A percentile compares a stretch with the other conserved stretches of the same genome.
These are phyloP conservation scores for Smithornis capensis DNA, from an alignment of 2,113 vertebrate species.

Conservation along the genomic window DNA sequence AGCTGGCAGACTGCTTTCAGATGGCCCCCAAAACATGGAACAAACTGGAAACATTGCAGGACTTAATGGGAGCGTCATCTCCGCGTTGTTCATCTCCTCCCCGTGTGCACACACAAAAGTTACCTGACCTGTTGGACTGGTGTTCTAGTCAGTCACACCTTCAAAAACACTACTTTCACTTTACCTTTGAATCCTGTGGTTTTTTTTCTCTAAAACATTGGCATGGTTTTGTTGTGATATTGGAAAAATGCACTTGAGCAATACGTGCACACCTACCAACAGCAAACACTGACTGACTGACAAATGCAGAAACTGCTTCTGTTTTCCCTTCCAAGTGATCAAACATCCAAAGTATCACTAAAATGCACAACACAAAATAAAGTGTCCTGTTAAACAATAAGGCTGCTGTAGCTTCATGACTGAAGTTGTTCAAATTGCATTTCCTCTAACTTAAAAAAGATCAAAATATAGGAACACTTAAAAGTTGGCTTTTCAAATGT, in stretches of 20 bases:
- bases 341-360: background rate
- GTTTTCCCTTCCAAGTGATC: background rate
- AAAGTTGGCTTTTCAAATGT: background rate
- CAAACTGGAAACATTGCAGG: background rate
- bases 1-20: background rate
- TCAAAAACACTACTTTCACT: background rate
- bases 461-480: background rate
- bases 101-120: background rate
- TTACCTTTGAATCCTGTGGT: background rate
- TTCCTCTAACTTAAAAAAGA: background rate
- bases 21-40: background rate
- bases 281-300: background rate
- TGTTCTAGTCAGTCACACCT: background rate
- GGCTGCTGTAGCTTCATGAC: background rate
- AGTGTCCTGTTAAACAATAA: background rate
- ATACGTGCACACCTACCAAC: background rate
- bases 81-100: background rate
- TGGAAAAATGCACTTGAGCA: background rate
- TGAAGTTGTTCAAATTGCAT: background rate
- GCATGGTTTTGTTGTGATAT: background rate
- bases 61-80: background rate
- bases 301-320: background rate
- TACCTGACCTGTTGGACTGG: background rate
- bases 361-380: background rate
- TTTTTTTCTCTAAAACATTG: background rate